Base-by-base conservation (phyloP, 2,113 vertebrate species). In the Garra rufa region DNA sequence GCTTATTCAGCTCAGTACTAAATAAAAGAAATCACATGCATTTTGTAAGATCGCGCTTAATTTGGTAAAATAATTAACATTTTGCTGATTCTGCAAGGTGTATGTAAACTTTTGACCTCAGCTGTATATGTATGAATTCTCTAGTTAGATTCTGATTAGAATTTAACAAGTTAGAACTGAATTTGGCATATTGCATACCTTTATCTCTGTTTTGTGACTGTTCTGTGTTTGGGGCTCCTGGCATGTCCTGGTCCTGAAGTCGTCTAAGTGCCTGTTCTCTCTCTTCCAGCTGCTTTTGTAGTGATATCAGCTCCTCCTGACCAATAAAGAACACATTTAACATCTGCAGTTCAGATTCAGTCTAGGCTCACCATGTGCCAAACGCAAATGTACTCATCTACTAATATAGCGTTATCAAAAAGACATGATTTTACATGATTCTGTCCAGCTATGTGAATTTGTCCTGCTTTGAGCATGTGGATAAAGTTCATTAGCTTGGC, bases 261-360 rank as follows among this genome's bases (percentile, higher is more conserved):
- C 91, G 94, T 85, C 92, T 94, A 55, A 99, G 94, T 87, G 97
- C 96, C 0, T 85, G 85, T 88, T 98, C 97, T 26, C 94, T 96
- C 86, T 96, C 94, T 78, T 97, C 96, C 77, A 99, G 91, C 83
- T 96, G 95, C 82, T 91, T 95, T 92, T 96, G 97, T 85, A 98
- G 90, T 78, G 93, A 91, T 63, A 91, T 89, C 81, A 99, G 90
- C 46, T 99, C 97, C 73, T 98, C 98, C 98, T 99, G 87, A n/a
- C 4, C 38, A 70, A 82, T 9, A 73, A 26, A 84, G 26, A 26
- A 0, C 48, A 26, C 84, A 1, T 73, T 8, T 24, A 52, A 73
- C 6, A 3, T 17, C 10, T 2, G 21, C 9, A 55, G 7, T 28
- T 69, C 21, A 48, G 41, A 26, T 70, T 34, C 52, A 55, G 76